These are phyloP conservation scores for Coranthus polyacanthus DNA, from an alignment of 2,797 vertebrate species.

Conservation along the genomic window DNA sequence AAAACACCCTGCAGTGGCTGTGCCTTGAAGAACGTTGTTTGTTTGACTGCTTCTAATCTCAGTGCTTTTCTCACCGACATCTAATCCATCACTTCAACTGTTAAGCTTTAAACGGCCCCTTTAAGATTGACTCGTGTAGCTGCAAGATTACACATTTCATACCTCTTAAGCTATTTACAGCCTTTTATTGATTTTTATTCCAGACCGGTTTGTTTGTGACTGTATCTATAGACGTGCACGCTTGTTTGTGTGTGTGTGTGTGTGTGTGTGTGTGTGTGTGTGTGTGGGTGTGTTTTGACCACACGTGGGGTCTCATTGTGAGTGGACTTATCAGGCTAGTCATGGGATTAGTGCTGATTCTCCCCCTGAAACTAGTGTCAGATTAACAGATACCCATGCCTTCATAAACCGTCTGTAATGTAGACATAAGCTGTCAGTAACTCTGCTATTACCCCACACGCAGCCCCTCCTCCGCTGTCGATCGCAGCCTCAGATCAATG, in stretches of 20 bases:
- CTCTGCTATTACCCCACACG: slow-evolving; percentile 63
- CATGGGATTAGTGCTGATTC: slow-evolving; percentile 84
- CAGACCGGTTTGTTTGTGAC: slow-evolving; percentile 44
- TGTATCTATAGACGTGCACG: slow-evolving; percentile 6
- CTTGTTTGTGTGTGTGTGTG: slow-evolving; percentile 53
- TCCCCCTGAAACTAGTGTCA: slow-evolving; percentile 83
- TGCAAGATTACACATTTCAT: slow-evolving; percentile 54
- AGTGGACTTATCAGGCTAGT: slow-evolving; percentile 83
- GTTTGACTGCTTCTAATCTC: slow-evolving; percentile 59
- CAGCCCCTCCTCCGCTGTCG: slow-evolving; percentile 10
- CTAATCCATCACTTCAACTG: slow-evolving; percentile 75
- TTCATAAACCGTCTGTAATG: slow-evolving; percentile 84
- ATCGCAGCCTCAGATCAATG: slow-evolving; percentile 53
- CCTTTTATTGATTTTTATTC: slow-evolving; percentile 69
- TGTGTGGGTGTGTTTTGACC: slow-evolving; percentile 45
- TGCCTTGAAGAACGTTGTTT: slow-evolving; percentile 37
- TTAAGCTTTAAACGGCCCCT: slow-evolving; percentile 52
- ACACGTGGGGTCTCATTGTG: slow-evolving; percentile 70
- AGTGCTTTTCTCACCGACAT: slow-evolving; percentile 60
- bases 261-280: slow-evolving; percentile 23
- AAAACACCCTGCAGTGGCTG: slow-evolving; percentile 6
- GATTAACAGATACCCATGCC: slow-evolving; percentile 84
- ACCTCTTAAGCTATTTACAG: slow-evolving; percentile 53
- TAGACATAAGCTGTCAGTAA: slow-evolving; percentile 77
- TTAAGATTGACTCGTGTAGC: slow-evolving; percentile 41